These are phyloP conservation scores for Brachyistius frenatus DNA, from an alignment of 2,113 vertebrate species.

Conservation along the genomic window DNA sequence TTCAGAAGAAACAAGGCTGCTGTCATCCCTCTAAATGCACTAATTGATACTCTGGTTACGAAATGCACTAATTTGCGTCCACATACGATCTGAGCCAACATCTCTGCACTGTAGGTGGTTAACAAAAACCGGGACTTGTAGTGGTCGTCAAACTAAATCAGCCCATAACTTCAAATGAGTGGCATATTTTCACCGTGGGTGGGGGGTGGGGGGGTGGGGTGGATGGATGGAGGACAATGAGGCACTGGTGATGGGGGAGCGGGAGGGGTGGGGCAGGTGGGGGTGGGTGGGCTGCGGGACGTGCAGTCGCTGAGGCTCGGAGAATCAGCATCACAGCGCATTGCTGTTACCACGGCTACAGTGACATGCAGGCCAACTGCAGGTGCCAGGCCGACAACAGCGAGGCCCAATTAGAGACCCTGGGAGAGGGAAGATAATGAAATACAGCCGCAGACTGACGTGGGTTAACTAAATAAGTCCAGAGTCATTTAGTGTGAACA, in stretches of 20 bases:
- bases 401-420: slow-evolving; percentile 83
- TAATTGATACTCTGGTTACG: slow-evolving; percentile 26
- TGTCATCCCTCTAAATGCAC: neutral
- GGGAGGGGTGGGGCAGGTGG: slow-evolving; percentile 52
- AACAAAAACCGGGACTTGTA: slow-evolving; percentile 24
- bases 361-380: slow-evolving; percentile 76
- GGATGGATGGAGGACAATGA: slow-evolving; percentile 51
- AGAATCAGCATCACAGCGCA: slow-evolving; percentile 74
- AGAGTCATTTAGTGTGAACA: slow-evolving; percentile 73
- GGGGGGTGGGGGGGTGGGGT: neutral
- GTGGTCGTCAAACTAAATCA: slow-evolving; percentile 53
- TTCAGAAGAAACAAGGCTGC: neutral
- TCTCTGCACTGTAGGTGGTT: neutral
- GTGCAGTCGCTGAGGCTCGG: slow-evolving; percentile 51
- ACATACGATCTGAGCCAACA: neutral
- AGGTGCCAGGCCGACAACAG: slow-evolving; percentile 80
- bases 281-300: slow-evolving; percentile 19
- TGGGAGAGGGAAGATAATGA: slow-evolving; percentile 79
- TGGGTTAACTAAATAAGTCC: slow-evolving; percentile 82
- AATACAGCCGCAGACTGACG: slow-evolving; percentile 73
- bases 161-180: slow-evolving; percentile 52
- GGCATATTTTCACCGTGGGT: slow-evolving; percentile 54
- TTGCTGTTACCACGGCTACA: slow-evolving; percentile 85
- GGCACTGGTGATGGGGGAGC: slow-evolving; percentile 43
- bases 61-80: slow-evolving; percentile 28